Conservation (phyloP, 2,888 invertebrate genomes). For the Anodontia alba region DNA sequence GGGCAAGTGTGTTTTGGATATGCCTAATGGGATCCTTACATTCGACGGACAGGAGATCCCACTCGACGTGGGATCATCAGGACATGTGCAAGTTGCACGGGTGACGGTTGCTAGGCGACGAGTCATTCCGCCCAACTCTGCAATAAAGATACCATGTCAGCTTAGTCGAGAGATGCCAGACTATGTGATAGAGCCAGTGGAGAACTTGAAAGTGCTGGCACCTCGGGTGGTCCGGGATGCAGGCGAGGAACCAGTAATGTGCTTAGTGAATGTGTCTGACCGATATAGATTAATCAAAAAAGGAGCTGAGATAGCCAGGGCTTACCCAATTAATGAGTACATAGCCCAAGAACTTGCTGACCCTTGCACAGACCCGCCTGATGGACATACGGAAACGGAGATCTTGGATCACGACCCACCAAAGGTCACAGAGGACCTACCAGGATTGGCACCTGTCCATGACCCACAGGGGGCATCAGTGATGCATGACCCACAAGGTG, state of each 20-base stretch:
- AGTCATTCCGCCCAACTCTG: constrained; percentile 31
- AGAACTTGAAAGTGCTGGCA: background rate
- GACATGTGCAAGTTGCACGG: background rate
- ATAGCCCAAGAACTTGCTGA: no score
- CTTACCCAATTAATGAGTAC: background rate
- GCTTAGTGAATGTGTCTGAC: constrained; percentile 29
- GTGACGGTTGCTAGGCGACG: constrained; percentile 16
- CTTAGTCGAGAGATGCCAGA: background rate
- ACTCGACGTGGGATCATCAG: background rate
- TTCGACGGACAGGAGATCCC: constrained; percentile 1
- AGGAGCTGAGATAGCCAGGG: constrained; percentile 22
- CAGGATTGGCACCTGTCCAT: no score
- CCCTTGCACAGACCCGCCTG: no score
- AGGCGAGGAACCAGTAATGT: background rate
- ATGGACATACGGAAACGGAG: no score
- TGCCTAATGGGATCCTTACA: background rate
- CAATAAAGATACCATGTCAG: constrained; percentile 7
- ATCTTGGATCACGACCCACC: no score
- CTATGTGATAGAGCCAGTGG: constrained; percentile 30
- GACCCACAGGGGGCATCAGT: no score
- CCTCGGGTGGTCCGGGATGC: background rate
- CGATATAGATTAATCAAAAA: background rate
- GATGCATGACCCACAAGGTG: no score
- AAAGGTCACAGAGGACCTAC: no score
- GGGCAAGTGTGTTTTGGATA: constrained; percentile 12